phyloP scores from a whole-genome alignment of 2,113 vertebrate species.

The Leptocoma aspasia region DNA sequence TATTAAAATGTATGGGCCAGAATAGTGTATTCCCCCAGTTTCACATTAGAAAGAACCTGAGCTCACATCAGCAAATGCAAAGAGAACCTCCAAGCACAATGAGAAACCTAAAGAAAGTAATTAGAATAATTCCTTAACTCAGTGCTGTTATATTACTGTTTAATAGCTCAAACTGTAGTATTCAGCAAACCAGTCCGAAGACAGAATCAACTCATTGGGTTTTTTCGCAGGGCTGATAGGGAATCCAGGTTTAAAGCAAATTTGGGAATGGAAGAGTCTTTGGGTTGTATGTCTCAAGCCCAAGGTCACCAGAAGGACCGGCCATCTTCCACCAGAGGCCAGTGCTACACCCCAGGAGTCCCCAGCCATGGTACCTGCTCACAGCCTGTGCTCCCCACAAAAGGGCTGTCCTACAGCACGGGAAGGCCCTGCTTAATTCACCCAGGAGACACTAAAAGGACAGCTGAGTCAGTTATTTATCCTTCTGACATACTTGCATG shows the following conservation, averaged over 20 bases:
- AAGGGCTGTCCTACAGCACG: fast-evolving
- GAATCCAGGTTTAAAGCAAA: background rate
- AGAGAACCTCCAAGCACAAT: background rate
- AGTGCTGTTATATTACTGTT: background rate
- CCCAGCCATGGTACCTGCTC: fast-evolving
- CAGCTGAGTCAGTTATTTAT: background rate
- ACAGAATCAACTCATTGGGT: background rate
- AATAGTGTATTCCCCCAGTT: background rate
- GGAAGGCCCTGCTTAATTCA: fast-evolving
- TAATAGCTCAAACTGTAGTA: background rate
- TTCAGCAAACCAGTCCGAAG: background rate
- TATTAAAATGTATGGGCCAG: background rate
- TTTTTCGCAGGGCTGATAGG: background rate
- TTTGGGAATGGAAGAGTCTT: background rate
- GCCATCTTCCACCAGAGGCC: background rate
- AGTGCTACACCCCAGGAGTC: background rate
- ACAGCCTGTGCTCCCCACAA: background rate
- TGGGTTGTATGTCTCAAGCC: background rate
- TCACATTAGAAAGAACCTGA: background rate
- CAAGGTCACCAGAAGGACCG: fast-evolving
- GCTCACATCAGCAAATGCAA: background rate
- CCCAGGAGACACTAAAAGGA: background rate
- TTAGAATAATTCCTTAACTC: background rate
- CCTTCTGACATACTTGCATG: background rate
- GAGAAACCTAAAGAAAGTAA: background rate